Conservation (phyloP, 2,113 vertebrate genomes). For the Nycticryphes semicollaris region DNA sequence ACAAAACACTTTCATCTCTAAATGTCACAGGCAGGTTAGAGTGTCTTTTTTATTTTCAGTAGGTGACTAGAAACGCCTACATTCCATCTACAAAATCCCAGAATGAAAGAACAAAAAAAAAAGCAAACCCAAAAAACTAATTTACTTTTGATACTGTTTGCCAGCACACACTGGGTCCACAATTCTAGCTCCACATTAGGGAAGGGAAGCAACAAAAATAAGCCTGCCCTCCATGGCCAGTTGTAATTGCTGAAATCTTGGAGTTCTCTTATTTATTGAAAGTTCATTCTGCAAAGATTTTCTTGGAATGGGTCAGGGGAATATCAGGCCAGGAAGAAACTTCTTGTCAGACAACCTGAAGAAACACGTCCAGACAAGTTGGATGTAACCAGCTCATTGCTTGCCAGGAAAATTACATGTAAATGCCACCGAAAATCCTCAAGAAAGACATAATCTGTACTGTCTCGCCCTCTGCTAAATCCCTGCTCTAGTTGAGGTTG, state of each 20-base stretch:
- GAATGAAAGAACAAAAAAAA: not conserved
- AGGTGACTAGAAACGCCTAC: not conserved
- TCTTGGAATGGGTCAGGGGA: slow-evolving; percentile 41
- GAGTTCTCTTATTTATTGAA: not conserved
- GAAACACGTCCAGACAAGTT: not conserved
- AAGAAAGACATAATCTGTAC: not conserved
- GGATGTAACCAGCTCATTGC: not conserved
- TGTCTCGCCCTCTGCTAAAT: not conserved
- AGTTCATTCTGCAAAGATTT: slow-evolving; percentile 16
- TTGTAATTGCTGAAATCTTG: slow-evolving; percentile 7
- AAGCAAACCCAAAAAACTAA: not conserved
- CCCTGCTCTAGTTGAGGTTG: not conserved
- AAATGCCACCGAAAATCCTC: not conserved
- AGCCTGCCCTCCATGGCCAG: not conserved
- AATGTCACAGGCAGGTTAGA: slow-evolving; percentile 37
- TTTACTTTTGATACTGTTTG: not conserved
- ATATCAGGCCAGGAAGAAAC: slow-evolving; percentile 32
- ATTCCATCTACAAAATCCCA: not conserved
- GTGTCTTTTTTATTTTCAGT: not conserved
- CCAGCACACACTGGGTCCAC: not conserved
- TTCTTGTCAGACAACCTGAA: slow-evolving; percentile 28
- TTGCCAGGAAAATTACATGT: not conserved
- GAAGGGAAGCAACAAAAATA: slow-evolving; percentile 18
- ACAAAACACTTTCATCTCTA: slow-evolving; percentile 30
- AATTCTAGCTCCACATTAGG: not conserved